phyloP scores from a whole-genome alignment of 2,888 invertebrate genomes.

The Rhingia rostrata region DNA sequence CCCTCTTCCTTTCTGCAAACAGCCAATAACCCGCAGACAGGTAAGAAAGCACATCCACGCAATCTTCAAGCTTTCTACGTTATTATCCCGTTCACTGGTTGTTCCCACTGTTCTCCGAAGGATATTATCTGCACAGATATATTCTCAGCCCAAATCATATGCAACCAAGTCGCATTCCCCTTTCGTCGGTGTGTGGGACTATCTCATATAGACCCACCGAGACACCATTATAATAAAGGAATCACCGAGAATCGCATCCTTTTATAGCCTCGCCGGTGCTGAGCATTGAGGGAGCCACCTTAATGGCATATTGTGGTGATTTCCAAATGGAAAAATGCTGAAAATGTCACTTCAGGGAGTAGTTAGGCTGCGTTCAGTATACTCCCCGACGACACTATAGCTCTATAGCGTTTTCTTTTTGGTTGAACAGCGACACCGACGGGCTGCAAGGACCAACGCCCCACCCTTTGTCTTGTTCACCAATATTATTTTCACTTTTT shows the following conservation, averaged over 20 bases:
- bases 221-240: constrained; percentile 74
- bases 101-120: constrained; percentile 30
- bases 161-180: constrained; percentile 24
- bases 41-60: constrained; percentile 45
- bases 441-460: constrained; percentile 8
- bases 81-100: constrained; percentile 21
- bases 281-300: constrained; percentile 77
- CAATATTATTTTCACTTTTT: constrained; percentile 50
- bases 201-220: constrained; percentile 51
- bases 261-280: constrained; percentile 69
- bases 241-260: constrained; percentile 74
- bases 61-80: constrained; percentile 40
- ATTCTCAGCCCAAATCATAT: constrained; percentile 31
- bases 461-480: constrained; percentile 46
- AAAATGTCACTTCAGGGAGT: constrained; percentile 83
- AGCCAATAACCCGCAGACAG: constrained; percentile 35
- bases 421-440: constrained; percentile 45
- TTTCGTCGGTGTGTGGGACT: constrained; percentile 35
- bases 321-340: constrained; percentile 79
- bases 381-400: constrained; percentile 23
- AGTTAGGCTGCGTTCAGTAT: constrained; percentile 77
- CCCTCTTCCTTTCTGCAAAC: constrained; percentile 4
- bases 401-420: constrained; percentile 32
- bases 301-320: constrained; percentile 83
- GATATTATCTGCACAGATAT: constrained; percentile 3